Evolutionary conservation across 2,113 vertebrate species (phyloP).

Genomic region (Antechinus flavipes): DNA sequence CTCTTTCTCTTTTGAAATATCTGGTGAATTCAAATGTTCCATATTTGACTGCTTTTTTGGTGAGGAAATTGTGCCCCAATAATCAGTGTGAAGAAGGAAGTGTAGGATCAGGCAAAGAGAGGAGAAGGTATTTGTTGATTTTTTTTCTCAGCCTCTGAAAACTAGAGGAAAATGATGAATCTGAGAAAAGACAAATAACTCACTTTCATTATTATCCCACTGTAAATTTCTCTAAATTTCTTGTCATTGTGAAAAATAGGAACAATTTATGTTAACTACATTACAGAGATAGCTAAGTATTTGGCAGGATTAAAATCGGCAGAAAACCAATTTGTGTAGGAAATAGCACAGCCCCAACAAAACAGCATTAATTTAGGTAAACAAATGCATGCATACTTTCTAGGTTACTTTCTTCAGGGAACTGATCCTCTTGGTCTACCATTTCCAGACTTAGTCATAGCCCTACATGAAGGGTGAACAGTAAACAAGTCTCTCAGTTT

Average conservation of each 20-base stretch:
- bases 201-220: conserved; percentile 54
- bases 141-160: conserved; percentile 43
- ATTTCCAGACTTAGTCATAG: conserved; percentile 63
- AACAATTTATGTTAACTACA: conserved; percentile 49
- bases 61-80: conserved; percentile 36
- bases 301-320: conserved; percentile 72
- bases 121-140: conserved; percentile 41
- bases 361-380: conserved; percentile 67
- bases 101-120: conserved; percentile 33
- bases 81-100: conserved; percentile 40
- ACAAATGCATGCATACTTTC: conserved; percentile 62
- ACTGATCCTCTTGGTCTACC: conserved; percentile 53
- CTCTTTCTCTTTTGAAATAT: conserved; percentile 53
- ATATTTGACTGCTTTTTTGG: conserved; percentile 2
- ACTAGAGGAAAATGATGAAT: conserved; percentile 58
- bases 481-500: conserved; percentile 42
- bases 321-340: conserved; percentile 69
- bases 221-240: conserved; percentile 62
- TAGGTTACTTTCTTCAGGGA: conserved; percentile 47
- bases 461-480: conserved; percentile 31
- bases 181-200: conserved; percentile 52
- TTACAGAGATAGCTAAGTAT: conserved; percentile 71
- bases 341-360: conserved; percentile 63
- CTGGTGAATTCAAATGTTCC: conserved; percentile 13
- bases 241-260: conserved; percentile 67